Base-by-base conservation (phyloP, 2,113 vertebrate genomes). In the Aspidoscelis tigris region DNA sequence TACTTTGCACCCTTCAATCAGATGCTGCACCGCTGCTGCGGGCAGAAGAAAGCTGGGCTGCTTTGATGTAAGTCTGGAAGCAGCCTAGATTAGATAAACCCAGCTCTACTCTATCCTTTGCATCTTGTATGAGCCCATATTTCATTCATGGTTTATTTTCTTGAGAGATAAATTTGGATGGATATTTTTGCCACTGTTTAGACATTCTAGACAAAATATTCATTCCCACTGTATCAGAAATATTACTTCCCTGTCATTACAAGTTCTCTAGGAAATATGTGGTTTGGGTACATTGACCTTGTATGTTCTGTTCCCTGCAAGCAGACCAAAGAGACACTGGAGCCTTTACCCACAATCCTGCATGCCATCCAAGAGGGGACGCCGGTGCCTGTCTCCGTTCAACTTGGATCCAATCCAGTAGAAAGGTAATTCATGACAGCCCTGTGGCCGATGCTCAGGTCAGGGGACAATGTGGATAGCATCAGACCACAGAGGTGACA, bases 321-420 rank as follows among this genome's bases (percentile, higher is more conserved):
- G 98, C 91, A 93, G 71, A 98, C 96, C 0, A 90, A 96, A 80
- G 94, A 98, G 89, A 96, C 95, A 84, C 92, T 99, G 91, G 94
- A 98, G 76, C 98, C 97, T 0, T 94, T 99, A 81, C 98, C 98
- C 71, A 97, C 95, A 33, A 98, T 99, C 78, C 96, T 99, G 43
- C 96, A 92, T 24, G 97, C 98, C 93, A 98, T 99, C 33, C 95
- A 83, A 76, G 94, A 96, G 53, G 96, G 96, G 58, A 95, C 90
- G 0, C 96, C 96, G 0, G 95, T 96, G 1, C 96, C 96, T 0
- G 96, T 96, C n/a, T 95, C 95, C 0, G 94, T 96, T 66, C 81
- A 1, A 0, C 94, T 95, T 16, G 90, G 91, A 70, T 78, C 81
- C 0, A 14, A 53, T 24, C 6, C 3, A 0, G 18, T 81, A 22